A percentile compares a stretch with the other conserved stretches of the same genome.
These are phyloP conservation scores for Drosophila miranda DNA, from an alignment of 1,140 invertebrate genomes.

Conservation along the genomic window DNA sequence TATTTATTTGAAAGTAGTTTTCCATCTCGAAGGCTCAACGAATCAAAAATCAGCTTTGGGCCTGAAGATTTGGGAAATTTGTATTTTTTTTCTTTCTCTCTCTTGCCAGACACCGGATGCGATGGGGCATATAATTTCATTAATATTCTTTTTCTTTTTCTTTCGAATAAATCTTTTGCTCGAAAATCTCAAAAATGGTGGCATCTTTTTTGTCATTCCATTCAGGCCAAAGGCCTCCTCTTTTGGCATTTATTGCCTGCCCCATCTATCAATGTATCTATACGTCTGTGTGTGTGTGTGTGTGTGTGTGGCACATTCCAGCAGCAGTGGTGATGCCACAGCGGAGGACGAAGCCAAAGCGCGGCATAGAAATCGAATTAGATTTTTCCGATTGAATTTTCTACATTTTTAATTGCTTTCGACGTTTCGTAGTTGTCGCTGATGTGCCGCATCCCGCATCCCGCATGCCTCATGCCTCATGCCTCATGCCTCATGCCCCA, in stretches of 20 bases:
- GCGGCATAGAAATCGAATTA: slow-evolving; percentile 80
- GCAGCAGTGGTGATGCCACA: slow-evolving; percentile 15
- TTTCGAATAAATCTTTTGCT: slow-evolving; percentile 5
- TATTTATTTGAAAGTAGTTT: no score
- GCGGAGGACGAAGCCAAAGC: slow-evolving; percentile 59
- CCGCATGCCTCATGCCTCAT: slow-evolving; percentile 13
- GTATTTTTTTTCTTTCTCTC: slow-evolving; percentile 57
- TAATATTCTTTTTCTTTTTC: slow-evolving; percentile 64
- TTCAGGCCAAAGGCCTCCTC: slow-evolving; percentile 10
- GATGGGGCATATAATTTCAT: slow-evolving; percentile 64
- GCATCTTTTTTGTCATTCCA: slow-evolving; percentile 30
- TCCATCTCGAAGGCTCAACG: no score
- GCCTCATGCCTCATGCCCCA: neutral
- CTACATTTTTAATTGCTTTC: slow-evolving; percentile 81
- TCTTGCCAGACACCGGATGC: slow-evolving; percentile 36
- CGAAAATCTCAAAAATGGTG: slow-evolving; percentile 3
- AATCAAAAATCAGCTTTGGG: neutral
- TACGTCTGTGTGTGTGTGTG: slow-evolving; percentile 19
- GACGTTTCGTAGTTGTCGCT: slow-evolving; percentile 77
- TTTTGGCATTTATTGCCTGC: slow-evolving; percentile 75
- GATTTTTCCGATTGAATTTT: slow-evolving; percentile 81
- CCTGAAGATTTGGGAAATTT: slow-evolving; percentile 40
- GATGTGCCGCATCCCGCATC: slow-evolving; percentile 5
- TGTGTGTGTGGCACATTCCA: slow-evolving; percentile 49
- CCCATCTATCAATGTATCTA: slow-evolving; percentile 12